Evolutionary conservation across 2,113 vertebrate species (phyloP).

Genomic region (Vireo altiloquus): DNA sequence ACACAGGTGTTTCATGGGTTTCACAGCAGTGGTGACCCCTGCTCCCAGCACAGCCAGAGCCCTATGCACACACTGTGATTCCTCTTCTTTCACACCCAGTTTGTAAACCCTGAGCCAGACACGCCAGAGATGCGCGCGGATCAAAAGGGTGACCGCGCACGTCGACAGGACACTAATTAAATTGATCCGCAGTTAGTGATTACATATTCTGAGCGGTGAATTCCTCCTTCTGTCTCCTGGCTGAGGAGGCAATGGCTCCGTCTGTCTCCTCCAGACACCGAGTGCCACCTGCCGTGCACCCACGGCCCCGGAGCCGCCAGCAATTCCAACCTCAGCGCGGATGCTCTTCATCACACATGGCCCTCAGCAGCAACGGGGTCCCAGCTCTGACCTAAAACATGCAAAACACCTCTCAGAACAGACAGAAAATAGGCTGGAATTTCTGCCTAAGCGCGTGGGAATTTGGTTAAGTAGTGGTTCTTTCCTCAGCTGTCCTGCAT

Average conservation of each 20-base stretch:
- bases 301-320: not conserved
- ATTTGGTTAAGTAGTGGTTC: not conserved
- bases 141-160: not conserved
- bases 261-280: not conserved
- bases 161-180: constrained; percentile 35
- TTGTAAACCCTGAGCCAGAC: not conserved
- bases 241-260: not conserved
- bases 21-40: not conserved
- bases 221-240: not conserved
- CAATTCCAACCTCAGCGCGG: accelerated
- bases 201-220: not conserved
- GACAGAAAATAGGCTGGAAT: not conserved
- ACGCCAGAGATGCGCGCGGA: not conserved
- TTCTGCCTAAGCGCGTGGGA: accelerated
- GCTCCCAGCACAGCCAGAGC: not conserved
- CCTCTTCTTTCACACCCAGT: not conserved
- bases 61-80: not conserved
- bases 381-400: not conserved
- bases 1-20: not conserved
- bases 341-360: not conserved
- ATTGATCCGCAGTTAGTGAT: constrained; percentile 8
- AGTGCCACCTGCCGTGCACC: constrained; percentile 52
- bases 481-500: not conserved
- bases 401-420: not conserved
- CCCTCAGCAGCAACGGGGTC: accelerated